Conservation (phyloP, 2,888 invertebrate species). For the Brenthis daphne region DNA sequence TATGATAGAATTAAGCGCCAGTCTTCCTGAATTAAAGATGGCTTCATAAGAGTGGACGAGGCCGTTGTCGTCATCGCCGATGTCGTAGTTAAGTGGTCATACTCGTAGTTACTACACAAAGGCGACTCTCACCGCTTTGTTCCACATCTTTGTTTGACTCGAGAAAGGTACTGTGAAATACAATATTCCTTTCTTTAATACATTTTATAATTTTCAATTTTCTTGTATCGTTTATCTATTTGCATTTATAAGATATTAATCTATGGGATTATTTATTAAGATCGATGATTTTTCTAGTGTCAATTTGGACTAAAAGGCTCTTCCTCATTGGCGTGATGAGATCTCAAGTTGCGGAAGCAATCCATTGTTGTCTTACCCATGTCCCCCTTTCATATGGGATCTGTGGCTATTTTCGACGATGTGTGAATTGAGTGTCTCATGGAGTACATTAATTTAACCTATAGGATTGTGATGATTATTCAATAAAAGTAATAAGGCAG, state of each 20-base stretch:
- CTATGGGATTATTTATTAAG: not conserved
- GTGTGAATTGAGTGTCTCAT: conserved; percentile 61
- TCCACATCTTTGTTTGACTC: conserved; percentile 77
- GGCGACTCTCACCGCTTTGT: conserved; percentile 77
- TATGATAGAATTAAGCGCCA: not conserved
- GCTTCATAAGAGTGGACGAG: conserved; percentile 34
- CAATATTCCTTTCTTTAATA: conserved; percentile 38
- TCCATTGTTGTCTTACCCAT: conserved; percentile 65
- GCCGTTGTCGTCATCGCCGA: conserved; percentile 57
- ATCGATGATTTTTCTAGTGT: conserved; percentile 29
- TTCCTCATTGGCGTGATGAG: conserved; percentile 59
- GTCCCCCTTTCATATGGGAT: conserved; percentile 55
- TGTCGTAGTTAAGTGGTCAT: conserved; percentile 72
- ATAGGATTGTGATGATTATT: no score
- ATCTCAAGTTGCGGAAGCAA: conserved; percentile 70
- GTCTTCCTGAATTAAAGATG: conserved; percentile 24
- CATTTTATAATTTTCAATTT: conserved; percentile 20
- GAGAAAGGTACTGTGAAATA: conserved; percentile 66
- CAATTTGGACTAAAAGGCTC: conserved; percentile 54
- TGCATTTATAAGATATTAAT: not conserved
- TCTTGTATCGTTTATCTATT: not conserved
- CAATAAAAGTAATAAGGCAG: no score
- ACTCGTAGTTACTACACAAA: conserved; percentile 72
- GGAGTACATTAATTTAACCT: conserved; percentile 24
- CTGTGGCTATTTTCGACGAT: conserved; percentile 63